Evolutionary conservation across 2,888 invertebrate genomes (phyloP).

Genomic region (Muscina levida): DNA sequence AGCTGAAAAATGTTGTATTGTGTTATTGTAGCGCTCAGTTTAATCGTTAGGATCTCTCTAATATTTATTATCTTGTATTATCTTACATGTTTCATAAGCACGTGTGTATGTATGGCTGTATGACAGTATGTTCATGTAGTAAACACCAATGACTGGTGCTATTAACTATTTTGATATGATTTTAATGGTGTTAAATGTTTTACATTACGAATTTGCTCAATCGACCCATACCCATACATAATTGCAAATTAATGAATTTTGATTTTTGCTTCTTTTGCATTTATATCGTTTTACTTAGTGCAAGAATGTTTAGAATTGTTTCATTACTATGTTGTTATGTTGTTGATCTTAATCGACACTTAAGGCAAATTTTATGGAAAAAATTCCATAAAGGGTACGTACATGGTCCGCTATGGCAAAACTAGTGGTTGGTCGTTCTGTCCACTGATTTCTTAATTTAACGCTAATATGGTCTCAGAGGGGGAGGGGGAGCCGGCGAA

Average conservation of each 20-base stretch:
- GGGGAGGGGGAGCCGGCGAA: too few relatives aligned
- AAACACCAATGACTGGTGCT: too few relatives aligned
- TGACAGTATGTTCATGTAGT: too few relatives aligned
- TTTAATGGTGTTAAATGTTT: conserved; percentile 34
- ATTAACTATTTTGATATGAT: conserved; percentile 35
- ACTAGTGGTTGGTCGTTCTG: not conserved
- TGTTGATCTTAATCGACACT: not conserved
- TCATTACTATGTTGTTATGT: conserved; percentile 2
- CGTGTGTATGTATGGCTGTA: too few relatives aligned
- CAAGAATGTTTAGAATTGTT: conserved; percentile 25
- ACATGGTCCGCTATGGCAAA: conserved; percentile 6
- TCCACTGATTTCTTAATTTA: not conserved
- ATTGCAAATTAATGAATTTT: conserved; percentile 37
- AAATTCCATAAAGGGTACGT: not conserved
- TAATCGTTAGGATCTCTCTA: too few relatives aligned
- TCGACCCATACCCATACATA: not conserved
- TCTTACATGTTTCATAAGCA: too few relatives aligned
- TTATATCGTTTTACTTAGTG: not conserved
- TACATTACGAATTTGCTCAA: conserved; percentile 12
- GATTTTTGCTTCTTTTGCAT: too few relatives aligned
- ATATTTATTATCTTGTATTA: too few relatives aligned
- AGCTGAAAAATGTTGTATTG: too few relatives aligned
- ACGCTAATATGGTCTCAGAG: conserved; percentile 26
- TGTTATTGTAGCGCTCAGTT: too few relatives aligned
- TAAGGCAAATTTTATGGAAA: conserved; percentile 1